These are phyloP conservation scores for Crotalus adamanteus DNA, from an alignment of 2,797 vertebrate genomes.

Conservation along the genomic window DNA sequence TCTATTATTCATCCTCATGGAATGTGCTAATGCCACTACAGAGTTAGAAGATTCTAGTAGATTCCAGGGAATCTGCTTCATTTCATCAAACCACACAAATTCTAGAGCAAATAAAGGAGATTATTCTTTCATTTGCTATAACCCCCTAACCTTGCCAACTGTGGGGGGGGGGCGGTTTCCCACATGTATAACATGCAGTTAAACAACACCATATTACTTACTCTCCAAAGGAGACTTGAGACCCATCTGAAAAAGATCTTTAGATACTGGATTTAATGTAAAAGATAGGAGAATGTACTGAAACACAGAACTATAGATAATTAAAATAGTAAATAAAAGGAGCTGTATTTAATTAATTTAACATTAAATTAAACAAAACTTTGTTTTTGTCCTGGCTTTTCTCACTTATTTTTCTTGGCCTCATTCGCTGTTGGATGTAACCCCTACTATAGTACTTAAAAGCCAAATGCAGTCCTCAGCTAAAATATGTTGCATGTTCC, in stretches of 20 bases:
- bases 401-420: background rate
- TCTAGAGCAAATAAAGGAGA: background rate
- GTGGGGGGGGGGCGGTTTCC: background rate
- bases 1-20: background rate
- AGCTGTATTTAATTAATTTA: background rate
- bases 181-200: background rate
- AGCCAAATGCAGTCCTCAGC: background rate
- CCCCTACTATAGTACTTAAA: background rate
- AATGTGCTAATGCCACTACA: background rate
- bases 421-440: background rate
- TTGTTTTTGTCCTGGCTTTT: background rate
- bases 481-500: background rate
- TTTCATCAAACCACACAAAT: background rate
- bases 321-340: background rate
- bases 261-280: background rate
- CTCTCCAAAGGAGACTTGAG: background rate
- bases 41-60: background rate
- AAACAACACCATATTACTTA: background rate
- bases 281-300: background rate
- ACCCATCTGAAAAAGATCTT: background rate
- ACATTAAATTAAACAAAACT: background rate
- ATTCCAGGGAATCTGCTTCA: background rate
- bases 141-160: background rate
- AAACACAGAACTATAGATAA: background rate
- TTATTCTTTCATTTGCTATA: background rate